phyloP scores from a whole-genome alignment of 2,888 invertebrate species.

The Drosophila melanosoma region DNA sequence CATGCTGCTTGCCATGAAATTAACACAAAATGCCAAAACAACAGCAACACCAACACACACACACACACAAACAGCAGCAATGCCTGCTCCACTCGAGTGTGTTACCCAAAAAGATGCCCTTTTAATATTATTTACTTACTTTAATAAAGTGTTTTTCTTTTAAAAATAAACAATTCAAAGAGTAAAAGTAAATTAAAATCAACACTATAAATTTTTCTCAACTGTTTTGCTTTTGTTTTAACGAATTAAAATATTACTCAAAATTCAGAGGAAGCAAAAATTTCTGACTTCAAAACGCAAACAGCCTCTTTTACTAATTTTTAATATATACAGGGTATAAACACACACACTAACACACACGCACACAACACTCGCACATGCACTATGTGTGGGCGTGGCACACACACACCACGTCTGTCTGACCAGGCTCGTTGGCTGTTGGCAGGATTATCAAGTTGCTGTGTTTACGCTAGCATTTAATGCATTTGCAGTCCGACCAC shows the following conservation, averaged over 20 bases:
- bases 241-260: not conserved
- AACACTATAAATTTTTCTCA: too few species aligned
- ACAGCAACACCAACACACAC: conserved; percentile 37
- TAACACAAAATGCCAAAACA: conserved; percentile 82
- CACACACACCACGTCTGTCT: conserved; percentile 16
- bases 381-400: conserved; percentile 56
- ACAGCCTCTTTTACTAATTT: not conserved
- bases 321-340: not conserved
- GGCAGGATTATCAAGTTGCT: conserved; percentile 52
- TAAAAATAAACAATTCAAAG: too few species aligned
- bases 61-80: conserved; percentile 7
- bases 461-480: conserved; percentile 76
- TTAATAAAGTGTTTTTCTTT: too few species aligned
- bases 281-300: accelerated
- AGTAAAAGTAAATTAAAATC: too few species aligned
- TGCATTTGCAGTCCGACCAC: conserved; percentile 75
- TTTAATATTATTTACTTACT: too few species aligned
- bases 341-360: conserved; percentile 2
- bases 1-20: conserved; percentile 72
- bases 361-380: not conserved
- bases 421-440: conserved; percentile 25
- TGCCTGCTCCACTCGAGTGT: not conserved
- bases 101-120: not conserved
- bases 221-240: not conserved
- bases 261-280: not conserved